A percentile compares a stretch with the other conserved stretches of the same genome.
Evolutionary conservation across 1,140 invertebrate genomes (phyloP).

Genomic region (Listronotus bonariensis): DNA sequence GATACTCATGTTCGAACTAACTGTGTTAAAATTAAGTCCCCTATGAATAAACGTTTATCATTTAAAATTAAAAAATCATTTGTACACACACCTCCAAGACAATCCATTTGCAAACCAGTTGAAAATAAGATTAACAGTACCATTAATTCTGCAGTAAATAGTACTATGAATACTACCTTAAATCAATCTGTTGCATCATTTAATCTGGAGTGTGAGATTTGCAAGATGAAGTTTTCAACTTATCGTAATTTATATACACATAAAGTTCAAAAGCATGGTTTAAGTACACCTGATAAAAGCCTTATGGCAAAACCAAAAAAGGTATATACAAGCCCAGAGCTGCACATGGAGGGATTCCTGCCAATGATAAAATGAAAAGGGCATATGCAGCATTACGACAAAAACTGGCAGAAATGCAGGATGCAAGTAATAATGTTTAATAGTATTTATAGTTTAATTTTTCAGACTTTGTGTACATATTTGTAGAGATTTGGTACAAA

Average conservation of each 20-base stretch:
- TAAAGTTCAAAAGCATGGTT: slow-evolving; percentile 41
- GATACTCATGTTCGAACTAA: slow-evolving; percentile 42
- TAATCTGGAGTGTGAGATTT: slow-evolving; percentile 42
- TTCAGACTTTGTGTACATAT: not conserved
- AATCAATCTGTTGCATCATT: not conserved
- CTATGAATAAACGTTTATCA: slow-evolving; percentile 28
- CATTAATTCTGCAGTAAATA: too few relatives aligned
- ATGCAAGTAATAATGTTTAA: slow-evolving; percentile 4
- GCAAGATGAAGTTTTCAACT: slow-evolving; percentile 39
- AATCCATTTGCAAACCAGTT: not conserved
- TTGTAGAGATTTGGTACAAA: too few relatives aligned
- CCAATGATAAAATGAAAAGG: slow-evolving; percentile 35
- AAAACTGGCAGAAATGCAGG: slow-evolving; percentile 30
- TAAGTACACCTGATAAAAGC: slow-evolving; percentile 42
- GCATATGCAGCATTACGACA: slow-evolving; percentile 34
- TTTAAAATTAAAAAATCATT: slow-evolving; percentile 41
- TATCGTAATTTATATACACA: slow-evolving; percentile 43
- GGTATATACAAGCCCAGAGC: slow-evolving; percentile 25
- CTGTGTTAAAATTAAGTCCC: slow-evolving; percentile 43
- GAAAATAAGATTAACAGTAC: slow-evolving; percentile 1
- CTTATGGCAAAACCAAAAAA: slow-evolving; percentile 27
- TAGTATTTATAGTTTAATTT: not conserved
- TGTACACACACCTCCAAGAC: slow-evolving; percentile 20
- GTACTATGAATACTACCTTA: slow-evolving; percentile 5
- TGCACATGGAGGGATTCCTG: slow-evolving; percentile 40